These are phyloP conservation scores for Nymphalis polychloros DNA, from an alignment of 2,888 invertebrate species.

Conservation along the genomic window DNA sequence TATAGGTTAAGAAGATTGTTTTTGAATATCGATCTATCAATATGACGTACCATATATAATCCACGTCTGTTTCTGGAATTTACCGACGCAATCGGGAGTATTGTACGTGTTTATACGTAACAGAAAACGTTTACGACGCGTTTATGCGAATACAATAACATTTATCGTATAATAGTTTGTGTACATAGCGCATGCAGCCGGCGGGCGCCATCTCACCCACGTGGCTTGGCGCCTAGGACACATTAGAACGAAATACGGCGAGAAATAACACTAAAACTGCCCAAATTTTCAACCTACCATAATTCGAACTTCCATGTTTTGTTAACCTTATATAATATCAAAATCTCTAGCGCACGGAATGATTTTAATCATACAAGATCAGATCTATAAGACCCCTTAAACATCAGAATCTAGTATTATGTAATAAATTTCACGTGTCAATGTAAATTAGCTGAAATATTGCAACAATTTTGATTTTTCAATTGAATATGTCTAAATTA, in stretches of 20 bases:
- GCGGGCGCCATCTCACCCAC: conserved; percentile 43
- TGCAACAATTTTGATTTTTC: too few relatives aligned
- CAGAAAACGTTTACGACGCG: conserved; percentile 22
- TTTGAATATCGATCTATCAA: neutral
- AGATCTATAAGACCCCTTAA: neutral
- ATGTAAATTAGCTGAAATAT: too few relatives aligned
- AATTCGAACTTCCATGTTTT: too few relatives aligned
- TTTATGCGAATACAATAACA: conserved; percentile 35
- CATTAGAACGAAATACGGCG: conserved; percentile 14
- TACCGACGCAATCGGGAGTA: neutral
- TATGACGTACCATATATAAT: neutral
- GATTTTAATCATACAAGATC: too few relatives aligned
- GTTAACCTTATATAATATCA: too few relatives aligned
- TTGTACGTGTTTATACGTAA: conserved; percentile 13
- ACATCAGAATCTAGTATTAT: too few relatives aligned
- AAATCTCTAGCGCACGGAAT: too few relatives aligned
- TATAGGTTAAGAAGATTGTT: too few relatives aligned
- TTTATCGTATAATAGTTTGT: conserved; percentile 36
- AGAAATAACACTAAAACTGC: neutral
- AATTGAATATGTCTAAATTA: too few relatives aligned
- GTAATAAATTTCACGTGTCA: too few relatives aligned
- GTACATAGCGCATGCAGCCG: conserved; percentile 39
- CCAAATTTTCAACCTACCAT: neutral
- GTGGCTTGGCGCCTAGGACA: conserved; percentile 38
- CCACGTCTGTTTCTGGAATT: neutral